Evolutionary conservation across 2,797 vertebrate genomes (phyloP), one percentile per base, ranked within the genome.

Genomic region (Gallinago stenura): DNA sequence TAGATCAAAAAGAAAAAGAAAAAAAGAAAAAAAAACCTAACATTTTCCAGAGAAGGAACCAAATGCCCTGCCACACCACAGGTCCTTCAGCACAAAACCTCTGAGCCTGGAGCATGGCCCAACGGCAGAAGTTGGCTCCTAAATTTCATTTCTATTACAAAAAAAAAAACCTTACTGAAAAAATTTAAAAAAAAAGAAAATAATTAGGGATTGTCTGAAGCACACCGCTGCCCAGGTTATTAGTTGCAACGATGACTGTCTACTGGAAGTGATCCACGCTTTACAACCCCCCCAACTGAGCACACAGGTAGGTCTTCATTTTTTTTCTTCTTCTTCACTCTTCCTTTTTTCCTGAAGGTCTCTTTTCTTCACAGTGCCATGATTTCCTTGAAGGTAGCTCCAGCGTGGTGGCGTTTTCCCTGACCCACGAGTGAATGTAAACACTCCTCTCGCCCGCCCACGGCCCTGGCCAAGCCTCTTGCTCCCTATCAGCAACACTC

Each of bases 401-500:
- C 75, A 46, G 79, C 83, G 51, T 51, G 68, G 43, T 70, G 70
- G 41, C 0, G 0, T 5, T 87, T 58, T 87, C 77, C 64, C 86
- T 91, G 80, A 17, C 71, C 87, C 88, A 57, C 25, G 15, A 15
- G 35, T 1, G 8, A 85, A 43, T 53, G 86, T 58, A 93, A 91
- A 79, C 80, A 60, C 78, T n/a, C 25, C 45, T 69, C 76, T 70
- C 1, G 7, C 84, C 83, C 12, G 15, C 51, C 89, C 17, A 6
- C 70, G 58, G 43, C 58, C 46, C 58, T 10, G 60, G 83, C 91
- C 28, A 6, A 75, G 69, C 89, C 90, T 83, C 5, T 3, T 5
- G 61, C 78, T 92, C 73, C 62, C 70, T 90, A 94, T 91, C 94
- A 93, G 81, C 19, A 17, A 95, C 95, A 86, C 92, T 94, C 77